Evolutionary conservation across 2,888 invertebrate genomes (phyloP), one percentile per base, ranked within the genome.

Genomic region (Tetranychus truncatus): DNA sequence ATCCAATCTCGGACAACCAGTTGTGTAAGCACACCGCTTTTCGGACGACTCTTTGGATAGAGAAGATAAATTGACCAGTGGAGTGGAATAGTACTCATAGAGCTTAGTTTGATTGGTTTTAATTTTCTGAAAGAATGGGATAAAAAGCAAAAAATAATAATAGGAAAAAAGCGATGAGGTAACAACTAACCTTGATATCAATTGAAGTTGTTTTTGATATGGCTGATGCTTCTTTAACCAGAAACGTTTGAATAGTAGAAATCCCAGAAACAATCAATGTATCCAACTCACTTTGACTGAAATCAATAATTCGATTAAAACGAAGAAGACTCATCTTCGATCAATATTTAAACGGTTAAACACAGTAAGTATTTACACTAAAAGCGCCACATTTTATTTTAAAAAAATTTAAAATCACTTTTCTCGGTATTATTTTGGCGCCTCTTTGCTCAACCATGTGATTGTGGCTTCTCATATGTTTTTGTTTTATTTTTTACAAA

Each of bases 121-220:
- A 15, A 55, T 55, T 55, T 55, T 55, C 55, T 55, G 7, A 55
- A 15, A 55, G 55, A 55, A 55, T 9, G 0, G 55, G 7, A 55
- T 55, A 15, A 55, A 55, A 55, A 55, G 15, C 2, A 55, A 55
- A 55, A 15, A 55, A 55, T 55, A 15, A 55, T 55, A 55, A 15
- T 55, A 55, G 15, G 34, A 34, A 34, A 34, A 34, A 34, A 34
- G 34, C 34, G 34, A 34, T 34, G 34, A 34, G 34, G 9, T 67
- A n/a, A 67, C 5, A 8, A 69, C 69, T 6, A 9, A 69, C 69
- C 69, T 69, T 69, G 11, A 69, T 24, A 69, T 69, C 69, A 21
- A 69, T 69, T 69, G 69, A 69, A 24, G 69, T 69, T 24, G 34
- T 6, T 69, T 20, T 69, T 20, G 69, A 69, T 69, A 69, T 69